Evolutionary conservation across 1,140 invertebrate genomes (phyloP).

Genomic region (Lasioglossum albipes): DNA sequence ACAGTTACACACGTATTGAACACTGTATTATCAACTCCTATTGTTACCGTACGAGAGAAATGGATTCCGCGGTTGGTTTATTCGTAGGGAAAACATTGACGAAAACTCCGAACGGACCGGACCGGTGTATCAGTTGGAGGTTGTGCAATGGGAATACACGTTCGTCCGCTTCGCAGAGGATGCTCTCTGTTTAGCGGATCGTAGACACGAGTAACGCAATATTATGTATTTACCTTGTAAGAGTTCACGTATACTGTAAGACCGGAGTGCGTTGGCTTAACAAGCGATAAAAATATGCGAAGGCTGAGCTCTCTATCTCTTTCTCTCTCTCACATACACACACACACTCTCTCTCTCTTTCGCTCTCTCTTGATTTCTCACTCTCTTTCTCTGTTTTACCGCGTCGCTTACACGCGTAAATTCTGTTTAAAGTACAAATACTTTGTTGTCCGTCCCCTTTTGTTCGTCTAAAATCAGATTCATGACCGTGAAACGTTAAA

Average conservation of each 20-base stretch:
- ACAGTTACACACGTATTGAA: constrained; percentile 34
- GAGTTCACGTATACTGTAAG: constrained; percentile 62
- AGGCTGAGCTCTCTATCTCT: constrained; percentile 47
- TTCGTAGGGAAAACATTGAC: constrained; percentile 32
- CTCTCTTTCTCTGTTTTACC: not conserved
- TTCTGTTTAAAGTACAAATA: constrained; percentile 32
- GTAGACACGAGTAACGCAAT: constrained; percentile 33
- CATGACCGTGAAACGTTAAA: constrained; percentile 53
- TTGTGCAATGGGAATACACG: constrained; percentile 4
- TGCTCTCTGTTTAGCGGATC: constrained; percentile 10
- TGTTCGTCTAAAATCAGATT: constrained; percentile 55
- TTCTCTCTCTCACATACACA: no score
- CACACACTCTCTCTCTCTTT: no score
- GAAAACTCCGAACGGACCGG: constrained; percentile 31
- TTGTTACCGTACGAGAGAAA: constrained; percentile 13
- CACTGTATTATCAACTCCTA: constrained; percentile 9
- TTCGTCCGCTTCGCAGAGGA: constrained; percentile 9
- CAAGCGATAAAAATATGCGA: constrained; percentile 68
- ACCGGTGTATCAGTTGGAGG: constrained; percentile 29
- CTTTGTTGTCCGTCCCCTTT: constrained; percentile 16
- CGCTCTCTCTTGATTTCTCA: no score
- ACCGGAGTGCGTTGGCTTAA: constrained; percentile 48
- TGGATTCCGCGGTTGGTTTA: not conserved
- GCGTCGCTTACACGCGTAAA: not conserved
- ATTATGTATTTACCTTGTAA: constrained; percentile 52